Evolutionary conservation across 2,797 vertebrate species (phyloP).

Genomic region (Ceryle rudis): DNA sequence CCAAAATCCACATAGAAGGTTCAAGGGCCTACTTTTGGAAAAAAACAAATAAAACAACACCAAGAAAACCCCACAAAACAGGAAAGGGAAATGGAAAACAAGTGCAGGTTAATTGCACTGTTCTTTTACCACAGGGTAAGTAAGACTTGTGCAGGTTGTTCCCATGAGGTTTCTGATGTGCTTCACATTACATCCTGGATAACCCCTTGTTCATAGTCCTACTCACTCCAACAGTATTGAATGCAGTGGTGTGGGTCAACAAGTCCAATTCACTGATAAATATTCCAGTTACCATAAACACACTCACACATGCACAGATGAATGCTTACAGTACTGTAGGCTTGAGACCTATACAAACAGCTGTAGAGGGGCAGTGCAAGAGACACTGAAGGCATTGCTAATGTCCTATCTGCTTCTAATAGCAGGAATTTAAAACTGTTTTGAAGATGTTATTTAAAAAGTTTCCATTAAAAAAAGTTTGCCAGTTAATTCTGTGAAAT

Average conservation of each 20-base stretch:
- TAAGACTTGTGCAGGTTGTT: background rate
- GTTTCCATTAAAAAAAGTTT: background rate
- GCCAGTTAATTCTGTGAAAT: background rate
- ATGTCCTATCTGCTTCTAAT: background rate
- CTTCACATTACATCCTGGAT: background rate
- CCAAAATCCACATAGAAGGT: background rate
- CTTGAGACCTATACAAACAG: background rate
- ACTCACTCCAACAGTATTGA: background rate
- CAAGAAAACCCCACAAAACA: background rate
- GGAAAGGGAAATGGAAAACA: background rate
- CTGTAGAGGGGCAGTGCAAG: no score
- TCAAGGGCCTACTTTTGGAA: background rate
- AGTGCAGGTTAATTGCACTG: background rate
- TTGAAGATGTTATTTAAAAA: background rate
- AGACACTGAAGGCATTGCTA: background rate
- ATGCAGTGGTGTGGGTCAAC: background rate
- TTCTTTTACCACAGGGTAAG: background rate
- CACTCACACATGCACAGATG: background rate
- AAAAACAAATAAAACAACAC: background rate
- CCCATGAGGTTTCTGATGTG: background rate
- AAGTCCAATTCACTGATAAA: background rate
- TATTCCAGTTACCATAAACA: background rate
- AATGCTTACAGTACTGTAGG: background rate
- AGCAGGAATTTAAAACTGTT: background rate
- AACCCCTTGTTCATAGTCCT: background rate